Evolutionary conservation across 2,797 vertebrate species (phyloP).

Genomic region (Diplodus sargus): DNA sequence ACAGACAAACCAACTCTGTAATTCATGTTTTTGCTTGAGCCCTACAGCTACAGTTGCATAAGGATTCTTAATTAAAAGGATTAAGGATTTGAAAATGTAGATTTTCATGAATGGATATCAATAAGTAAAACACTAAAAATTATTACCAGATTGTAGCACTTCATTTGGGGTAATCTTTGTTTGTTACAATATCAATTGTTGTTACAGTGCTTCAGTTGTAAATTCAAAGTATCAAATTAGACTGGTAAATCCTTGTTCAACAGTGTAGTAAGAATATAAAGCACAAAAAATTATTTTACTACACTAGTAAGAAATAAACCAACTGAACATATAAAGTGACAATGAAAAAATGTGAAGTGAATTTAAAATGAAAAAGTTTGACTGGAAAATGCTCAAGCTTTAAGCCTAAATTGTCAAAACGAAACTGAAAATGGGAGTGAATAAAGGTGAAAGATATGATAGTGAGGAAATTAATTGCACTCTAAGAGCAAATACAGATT

Average conservation of each 20-base stretch:
- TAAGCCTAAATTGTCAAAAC: too few relatives aligned
- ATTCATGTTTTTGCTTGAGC: slow-evolving; percentile 20
- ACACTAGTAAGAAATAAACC: too few relatives aligned
- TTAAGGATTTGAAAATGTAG: not conserved
- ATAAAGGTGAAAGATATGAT: too few relatives aligned
- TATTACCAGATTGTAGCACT: not conserved
- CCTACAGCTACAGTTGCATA: not conserved
- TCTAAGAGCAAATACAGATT: not conserved
- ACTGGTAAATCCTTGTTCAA: not conserved
- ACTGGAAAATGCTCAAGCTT: too few relatives aligned
- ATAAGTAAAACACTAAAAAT: not conserved
- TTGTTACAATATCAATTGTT: not conserved
- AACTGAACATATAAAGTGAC: too few relatives aligned
- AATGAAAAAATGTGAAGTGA: too few relatives aligned
- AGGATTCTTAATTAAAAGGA: not conserved
- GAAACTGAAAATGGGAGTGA: too few relatives aligned
- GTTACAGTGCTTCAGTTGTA: not conserved
- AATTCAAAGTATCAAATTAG: not conserved
- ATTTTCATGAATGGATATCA: not conserved
- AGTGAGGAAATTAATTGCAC: not conserved
- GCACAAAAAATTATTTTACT: too few relatives aligned
- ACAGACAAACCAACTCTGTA: slow-evolving; percentile 39
- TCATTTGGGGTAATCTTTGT: not conserved
- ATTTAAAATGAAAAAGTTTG: too few relatives aligned
- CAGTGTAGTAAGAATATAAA: not conserved